A percentile compares a stretch with the other conserved stretches of the same genome.
Conservation (phyloP, 2,797 vertebrate genomes). For the Oryzias dopingdopingensis region DNA sequence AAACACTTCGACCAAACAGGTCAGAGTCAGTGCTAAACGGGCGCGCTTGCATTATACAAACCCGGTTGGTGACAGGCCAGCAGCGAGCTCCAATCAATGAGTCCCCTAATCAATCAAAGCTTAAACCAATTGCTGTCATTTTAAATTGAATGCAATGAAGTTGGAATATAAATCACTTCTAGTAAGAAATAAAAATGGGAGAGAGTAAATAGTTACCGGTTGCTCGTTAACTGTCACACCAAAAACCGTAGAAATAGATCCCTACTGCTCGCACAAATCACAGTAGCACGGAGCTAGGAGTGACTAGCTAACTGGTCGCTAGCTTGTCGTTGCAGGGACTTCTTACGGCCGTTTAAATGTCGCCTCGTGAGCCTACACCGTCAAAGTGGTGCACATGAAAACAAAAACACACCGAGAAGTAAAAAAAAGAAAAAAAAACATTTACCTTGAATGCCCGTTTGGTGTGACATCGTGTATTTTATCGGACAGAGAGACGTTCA, state of each 20-base stretch:
- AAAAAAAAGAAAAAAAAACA: not conserved
- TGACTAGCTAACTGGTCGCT: conserved; percentile 57
- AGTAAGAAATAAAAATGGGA: not conserved
- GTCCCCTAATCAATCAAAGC: conserved; percentile 61
- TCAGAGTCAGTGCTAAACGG: not conserved
- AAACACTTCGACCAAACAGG: not conserved
- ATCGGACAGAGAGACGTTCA: conserved; percentile 54
- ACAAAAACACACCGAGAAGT: fast-evolving
- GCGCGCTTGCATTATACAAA: not conserved
- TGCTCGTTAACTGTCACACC: conserved; percentile 4
- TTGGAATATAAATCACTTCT: not conserved
- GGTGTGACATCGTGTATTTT: conserved; percentile 88
- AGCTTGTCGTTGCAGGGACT: conserved; percentile 37
- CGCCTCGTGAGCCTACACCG: not conserved
- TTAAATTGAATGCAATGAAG: not conserved
- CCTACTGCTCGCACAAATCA: conserved; percentile 46
- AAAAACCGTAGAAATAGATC: conserved; percentile 30
- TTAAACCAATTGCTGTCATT: conserved; percentile 7
- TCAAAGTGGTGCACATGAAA: fast-evolving
- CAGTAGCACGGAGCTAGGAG: conserved; percentile 50
- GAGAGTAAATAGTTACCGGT: not conserved
- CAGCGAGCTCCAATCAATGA: conserved; percentile 64
- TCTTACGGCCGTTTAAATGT: conserved; percentile 4
- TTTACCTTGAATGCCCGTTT: conserved; percentile 95
- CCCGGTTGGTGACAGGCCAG: conserved; percentile 29